A percentile compares a stretch with the other conserved stretches of the same genome.
Conservation (phyloP, 2,113 vertebrate genomes). For the Larimichthys crocea region DNA sequence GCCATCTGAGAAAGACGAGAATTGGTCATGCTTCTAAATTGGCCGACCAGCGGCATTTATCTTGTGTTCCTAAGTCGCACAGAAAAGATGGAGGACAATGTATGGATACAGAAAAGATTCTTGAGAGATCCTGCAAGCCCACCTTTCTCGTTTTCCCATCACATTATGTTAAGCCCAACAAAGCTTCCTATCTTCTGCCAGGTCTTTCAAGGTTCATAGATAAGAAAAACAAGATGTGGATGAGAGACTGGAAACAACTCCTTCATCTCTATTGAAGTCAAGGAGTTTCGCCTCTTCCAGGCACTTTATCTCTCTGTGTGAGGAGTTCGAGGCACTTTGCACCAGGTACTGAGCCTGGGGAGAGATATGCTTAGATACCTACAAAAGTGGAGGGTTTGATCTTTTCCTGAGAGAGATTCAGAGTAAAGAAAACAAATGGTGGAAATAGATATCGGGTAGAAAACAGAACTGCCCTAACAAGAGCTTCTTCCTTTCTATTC, state of each 20-base stretch:
- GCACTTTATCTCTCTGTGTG: constrained; percentile 5
- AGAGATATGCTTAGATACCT: not conserved
- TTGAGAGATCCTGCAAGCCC: not conserved
- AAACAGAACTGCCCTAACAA: constrained; percentile 9
- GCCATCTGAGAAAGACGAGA: constrained; percentile 36
- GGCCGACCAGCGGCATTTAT: not conserved
- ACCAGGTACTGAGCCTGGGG: constrained; percentile 32
- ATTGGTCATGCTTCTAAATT: constrained; percentile 40
- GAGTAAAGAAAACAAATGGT: constrained; percentile 12
- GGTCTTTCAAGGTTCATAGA: constrained; percentile 32
- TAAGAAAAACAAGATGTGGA: constrained; percentile 21
- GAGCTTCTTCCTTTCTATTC: constrained; percentile 2
- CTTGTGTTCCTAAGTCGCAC: not conserved
- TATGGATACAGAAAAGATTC: not conserved
- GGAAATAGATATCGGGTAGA: not conserved
- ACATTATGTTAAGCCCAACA: not conserved
- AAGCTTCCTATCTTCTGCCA: constrained; percentile 12
- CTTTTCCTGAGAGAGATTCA: constrained; percentile 24
- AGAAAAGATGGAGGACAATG: not conserved
- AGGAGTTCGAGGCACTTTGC: not conserved
- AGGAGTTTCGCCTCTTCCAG: constrained; percentile 14
- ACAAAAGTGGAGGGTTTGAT: constrained; percentile 14
- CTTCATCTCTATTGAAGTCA: constrained; percentile 25
- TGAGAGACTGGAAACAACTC: constrained; percentile 24
- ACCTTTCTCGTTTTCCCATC: not conserved